Evolutionary conservation across 2,797 vertebrate genomes (phyloP).

Genomic region (Syndactyla subalaris): DNA sequence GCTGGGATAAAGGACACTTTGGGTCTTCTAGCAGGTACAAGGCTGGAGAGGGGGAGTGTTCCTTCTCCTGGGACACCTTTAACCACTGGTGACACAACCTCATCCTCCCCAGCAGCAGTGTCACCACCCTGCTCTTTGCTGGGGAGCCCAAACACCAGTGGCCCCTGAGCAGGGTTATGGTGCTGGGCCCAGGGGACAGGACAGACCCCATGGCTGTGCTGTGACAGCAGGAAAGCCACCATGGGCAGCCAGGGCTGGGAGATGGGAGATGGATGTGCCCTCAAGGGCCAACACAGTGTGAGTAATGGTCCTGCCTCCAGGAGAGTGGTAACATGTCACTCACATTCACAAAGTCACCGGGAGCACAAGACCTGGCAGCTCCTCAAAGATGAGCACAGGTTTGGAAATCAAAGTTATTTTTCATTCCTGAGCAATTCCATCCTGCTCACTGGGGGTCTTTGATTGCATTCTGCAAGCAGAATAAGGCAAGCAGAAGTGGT

Average conservation of each 20-base stretch:
- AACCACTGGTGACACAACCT: background rate
- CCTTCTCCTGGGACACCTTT: background rate
- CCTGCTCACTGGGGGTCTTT: background rate
- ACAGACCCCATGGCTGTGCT: background rate
- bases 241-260: background rate
- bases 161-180: background rate
- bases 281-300: fast-evolving
- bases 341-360: background rate
- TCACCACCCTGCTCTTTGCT: background rate
- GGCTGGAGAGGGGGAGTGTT: background rate
- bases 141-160: background rate
- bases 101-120: background rate
- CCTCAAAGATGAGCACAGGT: background rate
- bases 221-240: background rate
- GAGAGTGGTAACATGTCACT: background rate
- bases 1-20: background rate
- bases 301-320: background rate
- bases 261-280: background rate
- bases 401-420: slow-evolving; percentile 28
- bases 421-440: background rate
- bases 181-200: background rate
- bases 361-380: background rate
- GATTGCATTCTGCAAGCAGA: background rate
- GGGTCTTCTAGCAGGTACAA: background rate
- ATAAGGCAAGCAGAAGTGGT: background rate